phyloP scores from a whole-genome alignment of 2,888 invertebrate species.

The Epirrhoe tristata region DNA sequence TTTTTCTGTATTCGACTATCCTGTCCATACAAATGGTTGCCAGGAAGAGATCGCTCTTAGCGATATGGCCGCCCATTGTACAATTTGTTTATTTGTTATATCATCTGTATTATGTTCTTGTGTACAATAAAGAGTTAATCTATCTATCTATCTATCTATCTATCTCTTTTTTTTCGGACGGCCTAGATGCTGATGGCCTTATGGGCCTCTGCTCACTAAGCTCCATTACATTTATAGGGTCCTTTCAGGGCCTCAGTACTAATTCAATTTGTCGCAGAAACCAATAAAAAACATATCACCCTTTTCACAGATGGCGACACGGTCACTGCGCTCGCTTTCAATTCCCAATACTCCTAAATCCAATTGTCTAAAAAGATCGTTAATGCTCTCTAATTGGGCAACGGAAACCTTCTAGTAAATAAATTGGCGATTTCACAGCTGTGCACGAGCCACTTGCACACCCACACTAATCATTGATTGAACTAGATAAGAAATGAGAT shows the following conservation, averaged over 20 bases:
- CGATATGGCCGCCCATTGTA: too few relatives aligned
- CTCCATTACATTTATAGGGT: neutral
- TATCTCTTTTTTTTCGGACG: too few relatives aligned
- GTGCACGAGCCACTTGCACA: constrained; percentile 24
- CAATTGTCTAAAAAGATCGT: constrained; percentile 7
- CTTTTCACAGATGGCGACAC: neutral
- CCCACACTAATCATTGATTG: constrained; percentile 45
- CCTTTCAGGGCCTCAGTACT: neutral
- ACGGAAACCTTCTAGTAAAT: constrained; percentile 34
- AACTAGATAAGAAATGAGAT: constrained; percentile 47
- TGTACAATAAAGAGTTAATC: too few relatives aligned
- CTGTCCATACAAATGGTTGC: too few relatives aligned
- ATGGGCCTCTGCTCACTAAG: neutral
- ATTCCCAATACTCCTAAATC: neutral
- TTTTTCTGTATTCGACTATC: too few relatives aligned
- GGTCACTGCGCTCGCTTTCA: constrained; percentile 1
- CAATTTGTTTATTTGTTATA: too few relatives aligned
- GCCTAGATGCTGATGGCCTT: too few relatives aligned
- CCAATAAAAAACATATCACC: neutral
- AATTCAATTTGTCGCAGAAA: neutral
- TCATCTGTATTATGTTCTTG: too few relatives aligned
- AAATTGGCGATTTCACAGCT: constrained; percentile 15
- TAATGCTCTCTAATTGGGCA: constrained; percentile 35
- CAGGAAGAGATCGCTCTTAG: too few relatives aligned
- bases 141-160: too few relatives aligned